phyloP scores from a whole-genome alignment of 2,113 vertebrate genomes.

The Scalopus aquaticus region DNA sequence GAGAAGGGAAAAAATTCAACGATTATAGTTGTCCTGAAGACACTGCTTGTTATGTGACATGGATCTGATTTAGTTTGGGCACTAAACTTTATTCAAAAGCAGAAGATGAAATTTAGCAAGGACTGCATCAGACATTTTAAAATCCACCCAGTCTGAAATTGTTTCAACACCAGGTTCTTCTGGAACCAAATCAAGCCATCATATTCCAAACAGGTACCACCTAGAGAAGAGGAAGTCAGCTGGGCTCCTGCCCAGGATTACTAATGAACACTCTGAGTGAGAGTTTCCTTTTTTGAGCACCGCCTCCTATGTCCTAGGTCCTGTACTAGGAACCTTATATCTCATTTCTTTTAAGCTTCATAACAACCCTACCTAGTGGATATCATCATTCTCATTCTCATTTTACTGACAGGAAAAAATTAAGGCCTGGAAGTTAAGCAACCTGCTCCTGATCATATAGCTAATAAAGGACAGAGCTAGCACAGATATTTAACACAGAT shows the following conservation, averaged over 20 bases:
- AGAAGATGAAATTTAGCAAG: slow-evolving; percentile 45
- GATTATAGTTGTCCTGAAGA: background rate
- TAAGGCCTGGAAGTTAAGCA: background rate
- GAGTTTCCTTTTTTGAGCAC: background rate
- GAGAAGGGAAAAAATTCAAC: background rate
- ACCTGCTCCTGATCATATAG: background rate
- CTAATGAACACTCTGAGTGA: background rate
- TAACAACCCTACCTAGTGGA: background rate
- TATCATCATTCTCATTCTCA: slow-evolving; percentile 1
- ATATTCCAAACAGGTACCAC: background rate
- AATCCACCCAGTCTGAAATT: slow-evolving; percentile 1
- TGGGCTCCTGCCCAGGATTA: background rate
- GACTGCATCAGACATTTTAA: background rate
- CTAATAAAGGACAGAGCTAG: slow-evolving; percentile 28
- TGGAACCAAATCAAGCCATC: slow-evolving; percentile 19
- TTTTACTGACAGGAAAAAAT: slow-evolving; percentile 13
- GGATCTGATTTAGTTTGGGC: background rate
- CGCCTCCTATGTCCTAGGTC: background rate
- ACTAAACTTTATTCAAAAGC: background rate
- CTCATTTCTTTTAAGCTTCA: background rate
- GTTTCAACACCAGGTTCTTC: slow-evolving; percentile 33
- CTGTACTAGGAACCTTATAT: background rate
- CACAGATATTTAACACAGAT: slow-evolving; percentile 19
- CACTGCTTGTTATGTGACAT: background rate
- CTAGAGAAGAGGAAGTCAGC: slow-evolving; percentile 15